Percentiles rank a stretch among this genome's conserved stretches.
These are phyloP conservation scores for Heliconius eleuchia DNA, from an alignment of 1,140 invertebrate species.

Conservation along the genomic window DNA sequence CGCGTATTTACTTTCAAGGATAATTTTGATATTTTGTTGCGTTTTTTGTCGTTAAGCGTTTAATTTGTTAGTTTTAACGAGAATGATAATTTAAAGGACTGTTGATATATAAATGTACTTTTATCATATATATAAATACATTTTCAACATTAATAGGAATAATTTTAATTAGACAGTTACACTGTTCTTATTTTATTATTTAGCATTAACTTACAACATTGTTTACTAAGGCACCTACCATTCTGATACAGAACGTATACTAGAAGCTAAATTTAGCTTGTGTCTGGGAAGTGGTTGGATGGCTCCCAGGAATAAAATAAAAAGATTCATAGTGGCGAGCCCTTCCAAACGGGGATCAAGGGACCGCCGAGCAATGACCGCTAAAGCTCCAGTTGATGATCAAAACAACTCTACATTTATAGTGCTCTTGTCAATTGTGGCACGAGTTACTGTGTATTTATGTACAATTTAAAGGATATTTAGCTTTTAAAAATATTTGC, in stretches of 20 bases:
- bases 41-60: too few species aligned
- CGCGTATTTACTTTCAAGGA: too few species aligned
- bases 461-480: not conserved
- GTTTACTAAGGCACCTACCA: conserved; percentile 2
- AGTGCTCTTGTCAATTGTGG: not conserved
- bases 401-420: conserved; percentile 25
- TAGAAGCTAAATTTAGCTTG: conserved; percentile 38
- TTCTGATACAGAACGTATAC: conserved; percentile 2
- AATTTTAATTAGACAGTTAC: too few species aligned
- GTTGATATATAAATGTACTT: too few species aligned
- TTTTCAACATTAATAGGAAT: too few species aligned
- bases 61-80: too few species aligned
- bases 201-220: not conserved
- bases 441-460: not conserved
- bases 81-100: too few species aligned
- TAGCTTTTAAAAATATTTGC: not conserved
- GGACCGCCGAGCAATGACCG: conserved; percentile 38
- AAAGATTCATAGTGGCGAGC: conserved; percentile 35
- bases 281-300: conserved; percentile 50
- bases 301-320: conserved; percentile 47
- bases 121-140: too few species aligned
- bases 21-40: too few species aligned
- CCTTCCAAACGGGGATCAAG: conserved; percentile 43
- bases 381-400: conserved; percentile 24
- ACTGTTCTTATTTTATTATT: not conserved